Percentiles rank a stretch among this genome's conserved stretches.
phyloP scores from a whole-genome alignment of 2,797 vertebrate genomes.

The Ambastaia sidthimunki region DNA sequence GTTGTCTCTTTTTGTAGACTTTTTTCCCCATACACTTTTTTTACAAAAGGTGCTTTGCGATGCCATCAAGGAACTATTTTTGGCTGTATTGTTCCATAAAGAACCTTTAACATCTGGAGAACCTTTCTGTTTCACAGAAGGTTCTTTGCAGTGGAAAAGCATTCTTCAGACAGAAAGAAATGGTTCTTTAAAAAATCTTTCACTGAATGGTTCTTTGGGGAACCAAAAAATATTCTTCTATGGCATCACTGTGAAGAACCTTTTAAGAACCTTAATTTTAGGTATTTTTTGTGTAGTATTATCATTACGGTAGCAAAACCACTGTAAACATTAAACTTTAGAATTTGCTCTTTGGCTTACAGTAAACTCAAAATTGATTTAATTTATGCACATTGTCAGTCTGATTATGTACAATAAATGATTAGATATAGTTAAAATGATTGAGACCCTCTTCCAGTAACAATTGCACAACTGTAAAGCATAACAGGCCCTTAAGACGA shows the following conservation, averaged over 20 bases:
- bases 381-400: background rate
- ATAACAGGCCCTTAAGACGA: background rate
- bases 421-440: background rate
- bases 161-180: background rate
- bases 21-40: background rate
- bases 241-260: too few relatives aligned
- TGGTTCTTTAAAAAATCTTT: too few relatives aligned
- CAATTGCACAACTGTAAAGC: background rate
- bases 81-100: too few relatives aligned
- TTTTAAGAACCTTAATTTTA: too few relatives aligned
- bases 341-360: background rate
- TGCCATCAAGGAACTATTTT: too few relatives aligned
- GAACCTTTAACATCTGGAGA: too few relatives aligned
- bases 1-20: slow-evolving; percentile 5
- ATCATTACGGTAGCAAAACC: background rate
- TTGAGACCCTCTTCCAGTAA: background rate
- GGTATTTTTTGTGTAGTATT: background rate
- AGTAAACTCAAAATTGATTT: background rate
- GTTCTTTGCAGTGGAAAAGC: too few relatives aligned
- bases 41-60: too few relatives aligned
- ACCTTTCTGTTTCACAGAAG: too few relatives aligned
- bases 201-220: too few relatives aligned
- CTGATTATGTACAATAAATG: background rate
- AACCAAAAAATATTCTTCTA: background rate
- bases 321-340: slow-evolving; percentile 7